A percentile compares a stretch with the other conserved stretches of the same genome.
Conservation (phyloP, 2,888 invertebrate species). For the Loripinus fragilis region DNA sequence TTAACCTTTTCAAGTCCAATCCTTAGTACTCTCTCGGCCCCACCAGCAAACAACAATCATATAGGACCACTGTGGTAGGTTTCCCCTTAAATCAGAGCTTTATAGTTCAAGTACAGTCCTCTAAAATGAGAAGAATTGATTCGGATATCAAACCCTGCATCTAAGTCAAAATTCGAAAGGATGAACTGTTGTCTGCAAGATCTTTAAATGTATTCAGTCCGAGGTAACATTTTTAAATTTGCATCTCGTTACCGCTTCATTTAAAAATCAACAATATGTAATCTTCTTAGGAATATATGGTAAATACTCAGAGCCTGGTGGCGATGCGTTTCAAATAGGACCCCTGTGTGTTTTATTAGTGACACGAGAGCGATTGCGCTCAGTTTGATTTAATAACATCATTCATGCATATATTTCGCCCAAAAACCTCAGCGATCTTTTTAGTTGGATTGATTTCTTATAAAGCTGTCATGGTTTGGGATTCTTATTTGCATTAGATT, state of each 20-base stretch:
- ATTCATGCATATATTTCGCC: slow-evolving; percentile 14
- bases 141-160: too few relatives aligned
- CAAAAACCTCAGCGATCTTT: not conserved
- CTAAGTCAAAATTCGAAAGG: too few relatives aligned
- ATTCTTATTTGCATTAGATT: slow-evolving; percentile 1
- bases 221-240: slow-evolving; percentile 17
- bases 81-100: too few relatives aligned
- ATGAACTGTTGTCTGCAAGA: too few relatives aligned
- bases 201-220: too few relatives aligned
- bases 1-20: slow-evolving; percentile 1
- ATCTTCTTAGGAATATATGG: slow-evolving; percentile 1
- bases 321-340: slow-evolving; percentile 9
- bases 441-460: slow-evolving; percentile 5
- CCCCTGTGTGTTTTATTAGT: slow-evolving; percentile 8
- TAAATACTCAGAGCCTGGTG: not conserved
- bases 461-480: not conserved
- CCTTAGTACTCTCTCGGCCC: too few relatives aligned
- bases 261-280: slow-evolving; percentile 13
- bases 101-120: too few relatives aligned
- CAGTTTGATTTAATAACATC: slow-evolving; percentile 9
- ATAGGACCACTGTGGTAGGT: too few relatives aligned
- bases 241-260: slow-evolving; percentile 9
- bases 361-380: not conserved
- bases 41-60: too few relatives aligned
- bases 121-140: too few relatives aligned